Conservation (phyloP, 2,888 invertebrate species). For the Hemicrepidius hirtus region DNA sequence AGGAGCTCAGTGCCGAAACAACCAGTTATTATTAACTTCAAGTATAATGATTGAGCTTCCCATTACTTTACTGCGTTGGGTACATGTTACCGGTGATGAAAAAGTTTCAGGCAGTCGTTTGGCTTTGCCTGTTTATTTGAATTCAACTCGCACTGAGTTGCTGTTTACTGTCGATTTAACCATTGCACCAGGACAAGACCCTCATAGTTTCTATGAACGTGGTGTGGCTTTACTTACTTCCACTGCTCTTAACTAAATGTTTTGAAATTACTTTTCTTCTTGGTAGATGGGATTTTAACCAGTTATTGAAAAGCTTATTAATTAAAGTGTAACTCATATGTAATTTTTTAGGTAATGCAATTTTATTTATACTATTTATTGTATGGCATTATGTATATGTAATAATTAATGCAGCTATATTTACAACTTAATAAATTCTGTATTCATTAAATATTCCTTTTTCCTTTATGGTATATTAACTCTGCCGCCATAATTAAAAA, state of each 20-base stretch:
- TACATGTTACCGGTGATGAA: constrained; percentile 70
- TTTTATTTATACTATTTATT: constrained; percentile 30
- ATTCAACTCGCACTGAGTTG: constrained; percentile 95
- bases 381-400: constrained; percentile 2
- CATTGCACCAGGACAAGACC: constrained; percentile 92
- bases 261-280: background rate
- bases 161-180: constrained; percentile 96
- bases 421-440: constrained; percentile 15
- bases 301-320: too few species aligned
- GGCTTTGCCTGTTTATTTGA: constrained; percentile 96
- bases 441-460: background rate
- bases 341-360: background rate
- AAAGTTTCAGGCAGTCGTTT: constrained; percentile 79
- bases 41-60: constrained; percentile 97
- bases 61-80: constrained; percentile 92
- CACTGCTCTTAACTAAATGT: constrained; percentile 85
- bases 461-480: too few species aligned
- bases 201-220: constrained; percentile 97
- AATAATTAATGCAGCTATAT: constrained; percentile 8
- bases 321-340: background rate
- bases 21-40: constrained; percentile 91
- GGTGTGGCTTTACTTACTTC: constrained; percentile 98
- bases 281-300: background rate
- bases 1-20: constrained; percentile 95
- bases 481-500: too few species aligned